Conservation (phyloP, 2,113 vertebrate species). For the Nesogale talazaci region DNA sequence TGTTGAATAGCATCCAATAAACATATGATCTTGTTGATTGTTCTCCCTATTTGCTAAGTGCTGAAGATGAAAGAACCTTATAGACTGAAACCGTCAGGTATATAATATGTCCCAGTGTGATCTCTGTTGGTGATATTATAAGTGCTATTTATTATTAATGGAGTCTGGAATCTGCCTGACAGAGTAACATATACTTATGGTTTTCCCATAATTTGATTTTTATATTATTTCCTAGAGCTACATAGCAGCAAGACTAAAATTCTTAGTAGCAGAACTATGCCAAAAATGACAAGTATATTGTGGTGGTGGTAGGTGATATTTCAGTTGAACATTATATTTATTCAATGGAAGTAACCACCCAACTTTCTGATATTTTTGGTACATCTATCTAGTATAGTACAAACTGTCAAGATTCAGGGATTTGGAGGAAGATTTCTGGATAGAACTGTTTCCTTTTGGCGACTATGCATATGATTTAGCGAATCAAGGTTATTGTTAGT, state of each 20-base stretch:
- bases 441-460: neutral
- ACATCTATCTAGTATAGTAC: neutral
- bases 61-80: conserved; percentile 10
- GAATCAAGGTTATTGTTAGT: neutral
- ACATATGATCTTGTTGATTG: neutral
- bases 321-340: neutral
- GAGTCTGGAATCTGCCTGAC: neutral
- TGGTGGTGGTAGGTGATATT: neutral
- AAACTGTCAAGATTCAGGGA: neutral
- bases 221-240: neutral
- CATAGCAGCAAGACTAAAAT: neutral
- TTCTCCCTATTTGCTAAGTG: neutral
- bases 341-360: neutral
- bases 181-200: conserved; percentile 4
- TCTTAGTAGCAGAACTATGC: neutral
- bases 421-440: neutral
- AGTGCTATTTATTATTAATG: conserved; percentile 28
- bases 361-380: neutral
- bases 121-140: neutral
- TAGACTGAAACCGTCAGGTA: neutral
- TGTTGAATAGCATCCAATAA: neutral
- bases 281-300: neutral
- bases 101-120: neutral
- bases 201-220: neutral
- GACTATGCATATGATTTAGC: neutral